Evolutionary conservation across 2,113 vertebrate species (phyloP).

Genomic region (Tauraco erythrolophus): DNA sequence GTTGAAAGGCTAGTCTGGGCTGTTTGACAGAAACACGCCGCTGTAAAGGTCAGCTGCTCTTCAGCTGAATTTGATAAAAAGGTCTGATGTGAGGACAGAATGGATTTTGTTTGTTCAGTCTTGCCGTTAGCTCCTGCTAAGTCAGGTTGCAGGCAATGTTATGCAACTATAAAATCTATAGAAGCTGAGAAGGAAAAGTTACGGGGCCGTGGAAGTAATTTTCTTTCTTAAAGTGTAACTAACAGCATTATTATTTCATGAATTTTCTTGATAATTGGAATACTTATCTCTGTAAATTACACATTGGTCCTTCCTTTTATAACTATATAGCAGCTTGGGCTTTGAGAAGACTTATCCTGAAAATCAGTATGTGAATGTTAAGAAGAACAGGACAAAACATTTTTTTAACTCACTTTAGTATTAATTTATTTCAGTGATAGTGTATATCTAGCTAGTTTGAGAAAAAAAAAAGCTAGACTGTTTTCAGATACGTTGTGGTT

Average conservation of each 20-base stretch:
- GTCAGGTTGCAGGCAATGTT: neutral
- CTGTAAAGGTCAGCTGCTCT: neutral
- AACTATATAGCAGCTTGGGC: neutral
- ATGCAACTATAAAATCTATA: neutral
- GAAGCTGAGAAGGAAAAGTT: neutral
- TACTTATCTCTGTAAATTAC: neutral
- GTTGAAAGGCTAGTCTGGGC: neutral
- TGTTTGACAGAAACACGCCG: neutral
- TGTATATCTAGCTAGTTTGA: neutral
- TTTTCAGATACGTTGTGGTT: neutral
- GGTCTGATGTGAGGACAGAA: neutral
- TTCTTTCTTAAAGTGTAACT: neutral
- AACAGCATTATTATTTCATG: neutral
- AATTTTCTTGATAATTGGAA: neutral
- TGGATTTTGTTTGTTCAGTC: neutral
- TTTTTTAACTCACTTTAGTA: neutral
- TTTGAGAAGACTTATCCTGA: neutral
- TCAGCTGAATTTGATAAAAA: neutral
- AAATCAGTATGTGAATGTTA: neutral
- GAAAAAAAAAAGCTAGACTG: neutral
- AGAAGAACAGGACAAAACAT: neutral
- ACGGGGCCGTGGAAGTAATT: neutral
- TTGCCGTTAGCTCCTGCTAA: neutral
- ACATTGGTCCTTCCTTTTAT: neutral
- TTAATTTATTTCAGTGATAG: neutral